Evolutionary conservation across 2,113 vertebrate genomes (phyloP), one percentile per base, ranked within the genome.

Genomic region (Grantiella picta): DNA sequence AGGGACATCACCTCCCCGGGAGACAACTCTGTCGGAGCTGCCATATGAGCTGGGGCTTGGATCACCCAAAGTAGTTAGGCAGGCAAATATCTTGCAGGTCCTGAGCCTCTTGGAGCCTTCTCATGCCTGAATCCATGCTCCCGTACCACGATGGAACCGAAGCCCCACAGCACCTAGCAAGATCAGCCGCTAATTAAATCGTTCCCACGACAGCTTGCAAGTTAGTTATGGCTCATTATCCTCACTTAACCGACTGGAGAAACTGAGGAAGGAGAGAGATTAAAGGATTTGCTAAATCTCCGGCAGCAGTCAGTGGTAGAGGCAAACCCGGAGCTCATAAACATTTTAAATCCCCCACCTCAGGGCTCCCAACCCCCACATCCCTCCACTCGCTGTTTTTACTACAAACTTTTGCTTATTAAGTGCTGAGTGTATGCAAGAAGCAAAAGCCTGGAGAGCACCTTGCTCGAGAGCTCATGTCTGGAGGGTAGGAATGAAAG

Each of bases 141-240:
- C 86, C 1, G 9, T 27, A 72, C 75, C 77, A 50, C 5, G 13
- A 42, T 0, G 25, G 31, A 91, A 88, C 86, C 33, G 1, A 80
- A 94, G 68, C 87, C 90, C 87, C 94, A 86, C 93, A 95, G 87
- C 87, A 94, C 84, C 93, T 92, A 87, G 78, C 71, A 77, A 92
- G 91, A 92, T 97, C 94, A 95, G 78, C 54, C 4, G 6, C 93
- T 96, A 97, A 96, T 96, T 95, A 95, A 95, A 96, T 89, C 78
- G 2, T 88, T 95, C 94, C 95, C 94, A 91, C 38, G 82, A 92
- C 91, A 96, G 95, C 93, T 82, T 87, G 89, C 82, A 89, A 97
- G 95, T 96, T 96, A 94, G 91, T 95, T 97, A 96, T 95, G 95
- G 84, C 95, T 95, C 95, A 96, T 96, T 95, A 95, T 95, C 91